Evolutionary conservation across 2,888 invertebrate species (phyloP).

Genomic region (Synanthedon andrenaeformis): DNA sequence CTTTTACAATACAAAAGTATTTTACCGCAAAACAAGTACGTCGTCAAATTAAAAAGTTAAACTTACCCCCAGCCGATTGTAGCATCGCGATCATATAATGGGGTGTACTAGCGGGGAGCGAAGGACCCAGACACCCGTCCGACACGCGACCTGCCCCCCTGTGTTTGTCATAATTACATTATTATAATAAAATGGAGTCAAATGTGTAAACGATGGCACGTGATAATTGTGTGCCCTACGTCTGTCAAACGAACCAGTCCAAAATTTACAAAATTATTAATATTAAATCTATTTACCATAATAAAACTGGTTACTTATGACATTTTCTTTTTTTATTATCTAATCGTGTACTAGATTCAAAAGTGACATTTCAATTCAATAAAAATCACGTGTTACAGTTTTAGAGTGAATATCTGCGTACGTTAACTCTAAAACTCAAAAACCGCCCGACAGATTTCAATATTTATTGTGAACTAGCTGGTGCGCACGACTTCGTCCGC

Average conservation of each 20-base stretch:
- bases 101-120: constrained; percentile 41
- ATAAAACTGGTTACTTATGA: no score
- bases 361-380: no score
- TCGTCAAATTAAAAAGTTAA: constrained; percentile 62
- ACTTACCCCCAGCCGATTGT: constrained; percentile 31
- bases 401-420: no score
- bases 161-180: constrained; percentile 54
- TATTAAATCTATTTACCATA: no score
- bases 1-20: constrained; percentile 24
- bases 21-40: not conserved
- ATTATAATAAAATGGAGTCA: constrained; percentile 62
- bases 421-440: no score
- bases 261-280: no score
- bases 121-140: constrained; percentile 20
- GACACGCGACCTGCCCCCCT: constrained; percentile 42
- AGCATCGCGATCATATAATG: constrained; percentile 52
- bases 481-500: no score
- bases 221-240: constrained; percentile 24
- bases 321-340: no score
- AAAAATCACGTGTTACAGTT: no score
- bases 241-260: not conserved
- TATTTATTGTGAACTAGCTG: no score
- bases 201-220: constrained; percentile 60
- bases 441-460: no score
- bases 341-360: no score